Percentiles rank a stretch among this genome's conserved stretches.
phyloP scores from a whole-genome alignment of 2,888 invertebrate genomes.

The Parapristionchus giblindavisi region DNA sequence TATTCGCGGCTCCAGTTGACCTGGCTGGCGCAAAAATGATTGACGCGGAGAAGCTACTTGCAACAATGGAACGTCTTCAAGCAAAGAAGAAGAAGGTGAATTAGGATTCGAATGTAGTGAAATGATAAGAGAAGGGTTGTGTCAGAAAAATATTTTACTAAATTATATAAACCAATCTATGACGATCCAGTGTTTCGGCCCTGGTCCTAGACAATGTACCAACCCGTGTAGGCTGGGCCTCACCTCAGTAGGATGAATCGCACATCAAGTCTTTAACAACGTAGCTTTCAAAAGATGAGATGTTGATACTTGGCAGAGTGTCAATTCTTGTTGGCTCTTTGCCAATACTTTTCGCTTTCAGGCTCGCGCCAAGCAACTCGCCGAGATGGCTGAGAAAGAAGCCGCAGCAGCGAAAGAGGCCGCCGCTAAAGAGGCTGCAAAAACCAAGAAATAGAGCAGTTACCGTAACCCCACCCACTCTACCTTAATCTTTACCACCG shows the following conservation, averaged over 20 bases:
- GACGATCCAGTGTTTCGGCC: too few relatives aligned
- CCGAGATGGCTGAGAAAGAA: constrained; percentile 29
- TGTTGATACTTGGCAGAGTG: neutral
- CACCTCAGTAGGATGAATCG: too few relatives aligned
- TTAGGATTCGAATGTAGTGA: neutral
- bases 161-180: neutral
- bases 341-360: neutral
- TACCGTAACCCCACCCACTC: neutral
- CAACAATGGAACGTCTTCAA: constrained; percentile 15
- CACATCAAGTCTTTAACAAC: too few relatives aligned
- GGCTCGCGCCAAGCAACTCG: constrained; percentile 22
- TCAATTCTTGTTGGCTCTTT: neutral
- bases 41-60: constrained; percentile 30
- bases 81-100: constrained; percentile 26
- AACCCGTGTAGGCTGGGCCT: too few relatives aligned
- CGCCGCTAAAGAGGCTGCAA: neutral
- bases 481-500: neutral
- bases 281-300: too few relatives aligned
- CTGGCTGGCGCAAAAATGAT: constrained; percentile 13
- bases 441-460: constrained; percentile 10
- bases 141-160: neutral
- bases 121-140: neutral
- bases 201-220: too few relatives aligned
- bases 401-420: neutral
- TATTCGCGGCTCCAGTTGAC: constrained; percentile 29